Evolutionary conservation across 2,113 vertebrate species (phyloP), one percentile per base, ranked within the genome.

Genomic region (Monopterus albus): DNA sequence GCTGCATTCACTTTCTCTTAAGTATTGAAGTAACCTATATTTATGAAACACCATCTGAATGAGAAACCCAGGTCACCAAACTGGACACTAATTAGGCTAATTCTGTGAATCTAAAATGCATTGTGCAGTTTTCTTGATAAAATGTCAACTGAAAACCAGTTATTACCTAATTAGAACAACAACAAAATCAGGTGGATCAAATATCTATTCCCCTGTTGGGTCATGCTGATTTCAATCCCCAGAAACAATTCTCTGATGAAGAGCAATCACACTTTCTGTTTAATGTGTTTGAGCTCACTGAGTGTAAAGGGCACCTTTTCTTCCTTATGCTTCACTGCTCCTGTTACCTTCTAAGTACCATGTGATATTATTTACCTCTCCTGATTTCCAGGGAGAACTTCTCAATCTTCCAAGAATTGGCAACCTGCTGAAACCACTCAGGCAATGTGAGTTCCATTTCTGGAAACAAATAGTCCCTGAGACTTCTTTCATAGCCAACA

Each of bases 11-110:
- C 46, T 59, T 29, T 21, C 50, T 46, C 49, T 60, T 52, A 56
- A 62, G 61, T 73, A 79, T n/a, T n/a, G n/a, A n/a, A n/a, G n/a
- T 40, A 66, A 57, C 31, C 49, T 28, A 56, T 62, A 87, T 71
- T 43, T 53, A 10, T 50, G 63, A 59, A 46, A 33, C 26, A 36
- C 2, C 50, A 55, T 47, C 40, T 62, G 29, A 75, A 6, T 52
- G 28, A 25, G 2, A 40, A 21, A 66, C 10, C 42, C 6, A 2
- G n/a, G 42, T 49, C 25, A 20, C 13, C 53, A 43, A 5, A 71
- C 35, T 28, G n/a, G n/a, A n/a, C n/a, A n/a, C n/a, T n/a, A n/a
- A n/a, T n/a, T n/a, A n/a, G n/a, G n/a, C n/a, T n/a, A n/a, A n/a
- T n/a, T n/a, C n/a, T n/a, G n/a, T n/a, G n/a, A n/a, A n/a, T n/a